Base-by-base conservation (phyloP, 1,140 invertebrate species). In the Penaeus vannamei region DNA sequence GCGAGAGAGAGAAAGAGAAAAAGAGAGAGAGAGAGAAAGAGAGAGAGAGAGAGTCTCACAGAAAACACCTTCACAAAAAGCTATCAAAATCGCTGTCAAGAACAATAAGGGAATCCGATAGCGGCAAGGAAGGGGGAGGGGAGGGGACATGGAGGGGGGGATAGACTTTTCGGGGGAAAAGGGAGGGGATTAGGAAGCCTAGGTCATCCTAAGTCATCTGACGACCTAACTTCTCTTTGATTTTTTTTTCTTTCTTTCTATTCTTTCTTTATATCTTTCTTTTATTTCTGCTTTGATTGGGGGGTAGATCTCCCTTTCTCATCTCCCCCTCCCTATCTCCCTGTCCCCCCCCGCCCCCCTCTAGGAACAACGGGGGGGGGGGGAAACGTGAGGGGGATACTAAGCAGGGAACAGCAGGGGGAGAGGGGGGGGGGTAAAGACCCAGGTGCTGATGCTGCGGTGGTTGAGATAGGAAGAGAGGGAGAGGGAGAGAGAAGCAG, bases 401-500 rank as follows among this genome's bases (percentile, higher is more conserved):
- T 10, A 53, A 53, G 17, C 53, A 53, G 14, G 76, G 32, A 32
- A 19, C 20, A 79, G 14, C 20, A 19, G 36, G 29, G 77, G 76
- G 77, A 29, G 53, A 53, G 14, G 81, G 23, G 29, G 36, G 64
- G 81, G 3, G 61, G 19, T 3, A 20, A 42, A 84, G 26, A 61
- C 36, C 23, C 29, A 60, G 80, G 60, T 10, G 80, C 42, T 22
- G 80, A 82, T 79, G 80, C 23, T n/a, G 80, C 42, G 80, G 80
- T 29, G 46, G 20, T 26, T 42, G 53, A 20, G 32, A 53, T 46
- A 53, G 26, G 42, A 32, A 26, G 79, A 53, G 26, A 26, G 46
- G 59, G 53, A n/a, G n/a, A 23, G 79, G 53, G 42, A 32, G 23
- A 26, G 80, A 53, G 80, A 29, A 59, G 53, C 8, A 22, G 80